Evolutionary conservation across 2,888 invertebrate species (phyloP).

Genomic region (Aleiodes testaceus): DNA sequence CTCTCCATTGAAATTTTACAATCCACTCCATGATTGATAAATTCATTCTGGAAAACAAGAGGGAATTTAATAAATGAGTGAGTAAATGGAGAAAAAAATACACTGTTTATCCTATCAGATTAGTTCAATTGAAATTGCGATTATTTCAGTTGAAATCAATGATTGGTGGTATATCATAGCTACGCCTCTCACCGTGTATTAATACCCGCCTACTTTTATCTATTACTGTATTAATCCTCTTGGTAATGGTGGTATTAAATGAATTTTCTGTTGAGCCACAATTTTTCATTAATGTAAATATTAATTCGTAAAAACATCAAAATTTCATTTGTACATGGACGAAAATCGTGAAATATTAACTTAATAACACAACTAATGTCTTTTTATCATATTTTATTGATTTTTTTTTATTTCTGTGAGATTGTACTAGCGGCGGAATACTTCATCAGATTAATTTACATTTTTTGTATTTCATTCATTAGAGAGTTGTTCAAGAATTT

Average conservation of each 20-base stretch:
- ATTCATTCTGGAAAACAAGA: constrained; percentile 48
- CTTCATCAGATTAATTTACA: no score
- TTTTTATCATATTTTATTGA: no score
- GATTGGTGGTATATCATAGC: constrained; percentile 37
- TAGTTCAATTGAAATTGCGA: neutral
- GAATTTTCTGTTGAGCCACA: no score
- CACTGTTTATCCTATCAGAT: neutral
- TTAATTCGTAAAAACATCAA: no score
- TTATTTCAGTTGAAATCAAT: constrained; percentile 19
- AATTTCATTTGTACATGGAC: no score
- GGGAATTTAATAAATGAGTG: neutral
- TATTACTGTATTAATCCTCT: neutral
- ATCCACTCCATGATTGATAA: constrained; percentile 64
- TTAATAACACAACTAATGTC: no score
- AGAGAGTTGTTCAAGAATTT: no score
- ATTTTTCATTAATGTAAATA: no score
- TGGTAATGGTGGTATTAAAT: constrained; percentile 10
- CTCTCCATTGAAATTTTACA: constrained; percentile 60
- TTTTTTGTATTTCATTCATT: no score
- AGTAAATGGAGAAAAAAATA: neutral
- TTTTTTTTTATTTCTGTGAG: no score
- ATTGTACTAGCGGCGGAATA: no score
- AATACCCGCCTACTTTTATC: constrained; percentile 41
- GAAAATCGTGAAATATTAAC: neutral
- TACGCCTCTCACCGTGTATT: constrained; percentile 43